phyloP scores from a whole-genome alignment of 53 echinoderm and acorn worm genomes.

The Mesocentrotus franciscanus region DNA sequence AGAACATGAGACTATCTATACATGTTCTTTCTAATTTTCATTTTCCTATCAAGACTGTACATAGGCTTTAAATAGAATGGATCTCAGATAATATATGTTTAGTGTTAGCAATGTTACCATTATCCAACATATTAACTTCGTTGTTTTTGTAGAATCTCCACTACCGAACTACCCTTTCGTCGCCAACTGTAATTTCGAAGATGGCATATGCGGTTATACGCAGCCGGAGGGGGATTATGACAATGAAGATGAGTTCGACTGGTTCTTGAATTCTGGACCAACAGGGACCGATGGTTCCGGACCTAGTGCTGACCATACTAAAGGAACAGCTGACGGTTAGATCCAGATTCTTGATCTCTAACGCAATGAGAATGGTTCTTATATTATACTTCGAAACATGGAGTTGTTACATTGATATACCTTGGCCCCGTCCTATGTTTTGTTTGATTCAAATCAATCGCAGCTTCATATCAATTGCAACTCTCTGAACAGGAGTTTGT shows the following conservation, averaged over 20 bases:
- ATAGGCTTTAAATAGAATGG: too few relatives aligned
- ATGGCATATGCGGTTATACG: slow-evolving; percentile 48
- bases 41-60: too few relatives aligned
- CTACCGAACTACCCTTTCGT: slow-evolving; percentile 20
- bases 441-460: too few relatives aligned
- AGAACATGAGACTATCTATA: too few relatives aligned
- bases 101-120: too few relatives aligned
- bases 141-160: background rate
- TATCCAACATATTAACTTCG: too few relatives aligned
- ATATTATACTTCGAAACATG: background rate
- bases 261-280: slow-evolving; percentile 71
- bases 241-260: slow-evolving; percentile 75
- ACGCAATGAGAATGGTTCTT: background rate
- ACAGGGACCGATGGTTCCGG: slow-evolving; percentile 74
- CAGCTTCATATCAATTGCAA: too few relatives aligned
- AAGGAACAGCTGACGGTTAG: slow-evolving; percentile 71
- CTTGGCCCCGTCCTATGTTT: too few relatives aligned
- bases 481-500: too few relatives aligned
- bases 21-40: too few relatives aligned
- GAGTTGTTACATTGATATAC: background rate
- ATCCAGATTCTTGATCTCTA: background rate
- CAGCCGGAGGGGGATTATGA: slow-evolving; percentile 57
- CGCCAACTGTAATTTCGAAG: slow-evolving; percentile 80
- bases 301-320: slow-evolving; percentile 77
- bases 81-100: too few relatives aligned